Evolutionary conservation across 2,113 vertebrate genomes (phyloP).

Genomic region (Vombatus ursinus): DNA sequence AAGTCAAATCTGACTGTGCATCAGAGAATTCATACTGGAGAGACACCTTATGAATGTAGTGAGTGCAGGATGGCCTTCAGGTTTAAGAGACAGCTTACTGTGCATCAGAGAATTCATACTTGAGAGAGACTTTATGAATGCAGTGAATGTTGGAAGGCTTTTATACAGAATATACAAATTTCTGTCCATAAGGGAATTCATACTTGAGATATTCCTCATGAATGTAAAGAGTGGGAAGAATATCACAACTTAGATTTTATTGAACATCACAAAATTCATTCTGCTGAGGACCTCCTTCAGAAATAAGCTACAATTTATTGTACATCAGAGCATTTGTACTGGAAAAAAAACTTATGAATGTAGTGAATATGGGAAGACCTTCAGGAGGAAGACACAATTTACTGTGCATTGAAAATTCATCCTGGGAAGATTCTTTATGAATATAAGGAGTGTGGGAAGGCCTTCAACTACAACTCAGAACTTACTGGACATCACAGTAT

Average conservation of each 20-base stretch:
- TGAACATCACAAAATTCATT: background rate
- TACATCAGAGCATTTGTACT: background rate
- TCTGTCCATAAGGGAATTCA: no score
- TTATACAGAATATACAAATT: no score
- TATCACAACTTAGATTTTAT: background rate
- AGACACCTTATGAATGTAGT: no score
- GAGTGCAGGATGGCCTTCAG: no score
- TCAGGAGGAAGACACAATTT: background rate
- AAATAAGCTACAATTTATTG: background rate
- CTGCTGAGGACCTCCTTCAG: background rate
- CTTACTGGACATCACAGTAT: no score
- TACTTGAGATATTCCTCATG: no score
- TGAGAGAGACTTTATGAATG: background rate
- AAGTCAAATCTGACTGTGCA: no score
- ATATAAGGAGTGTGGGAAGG: no score
- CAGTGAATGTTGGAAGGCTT: no score
- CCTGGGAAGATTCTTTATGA: no score
- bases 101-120: background rate
- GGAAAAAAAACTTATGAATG: background rate
- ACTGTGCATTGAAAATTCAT: background rate
- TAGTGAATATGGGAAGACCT: background rate
- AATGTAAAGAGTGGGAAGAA: background rate
- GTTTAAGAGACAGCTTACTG: background rate
- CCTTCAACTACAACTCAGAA: no score
- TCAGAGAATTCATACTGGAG: no score